Evolutionary conservation across 2,797 vertebrate genomes (phyloP), one percentile per base, ranked within the genome.

Genomic region (Poecilia gillii): DNA sequence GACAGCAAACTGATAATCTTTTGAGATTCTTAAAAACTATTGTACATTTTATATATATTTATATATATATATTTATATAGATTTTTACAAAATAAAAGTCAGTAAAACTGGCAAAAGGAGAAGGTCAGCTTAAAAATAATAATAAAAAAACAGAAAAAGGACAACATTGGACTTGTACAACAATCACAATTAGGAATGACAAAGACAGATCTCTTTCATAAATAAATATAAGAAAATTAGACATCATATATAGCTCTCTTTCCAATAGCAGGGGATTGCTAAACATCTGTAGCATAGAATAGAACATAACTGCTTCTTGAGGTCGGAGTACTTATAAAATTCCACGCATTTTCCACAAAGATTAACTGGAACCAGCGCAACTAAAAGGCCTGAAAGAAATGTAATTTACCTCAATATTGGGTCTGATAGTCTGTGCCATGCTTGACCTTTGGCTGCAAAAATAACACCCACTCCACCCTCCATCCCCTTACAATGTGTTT

Each of bases 21-120:
- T 94, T 91, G 80, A 90, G 88, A 88, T 93, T 92, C 91, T 94
- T 94, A 95, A 95, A 96, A 96, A 96, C 94, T 96, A 96, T 96
- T 94, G 93, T 96, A 96, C 96, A 96, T 94, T 96, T 96, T 71
- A 71, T 71, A 45, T 71, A 71, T 70, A 43, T 70, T 13, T 71
- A 28, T 45, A 46, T 45, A 2, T 64, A 11, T 64, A 64, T 64
- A 18, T 36, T 36, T 18, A 64, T 7, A 62, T 2, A 96, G 93
- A 96, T 93, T 96, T 96, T 92, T 96, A 96, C 95, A 96, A 96
- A 96, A 96, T 94, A 95, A 95, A 96, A 93, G 89, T 94, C 91
- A 93, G 90, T 93, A 92, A 95, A 93, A 94, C 87, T 87, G 83
- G 85, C 81, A 88, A 92, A 86, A 82, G 87, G 89, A 89, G 81